phyloP scores from a whole-genome alignment of 2,113 vertebrate genomes.

The Polyodon spathula region DNA sequence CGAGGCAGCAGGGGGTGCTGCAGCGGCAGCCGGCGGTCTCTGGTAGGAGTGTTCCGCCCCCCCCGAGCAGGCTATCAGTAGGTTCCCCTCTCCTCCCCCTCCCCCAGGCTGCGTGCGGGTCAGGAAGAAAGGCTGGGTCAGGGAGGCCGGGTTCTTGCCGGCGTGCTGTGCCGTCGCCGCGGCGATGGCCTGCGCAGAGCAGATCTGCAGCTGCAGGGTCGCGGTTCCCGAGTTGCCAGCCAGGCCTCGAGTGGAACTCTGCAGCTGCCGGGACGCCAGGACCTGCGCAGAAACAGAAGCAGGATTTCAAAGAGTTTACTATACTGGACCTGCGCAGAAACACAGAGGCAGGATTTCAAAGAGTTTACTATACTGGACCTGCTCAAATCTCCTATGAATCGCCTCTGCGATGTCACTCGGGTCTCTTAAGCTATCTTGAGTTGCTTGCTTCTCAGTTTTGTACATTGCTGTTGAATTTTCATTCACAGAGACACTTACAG shows the following conservation, averaged over 20 bases:
- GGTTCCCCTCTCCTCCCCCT: no score
- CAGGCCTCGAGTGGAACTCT: constrained; percentile 13
- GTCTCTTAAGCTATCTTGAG: no score
- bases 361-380: no score
- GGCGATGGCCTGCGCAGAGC: constrained; percentile 56
- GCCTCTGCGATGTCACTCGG: no score
- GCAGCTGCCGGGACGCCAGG: constrained; percentile 19
- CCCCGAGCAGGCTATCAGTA: neutral
- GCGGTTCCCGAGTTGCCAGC: constrained; percentile 47
- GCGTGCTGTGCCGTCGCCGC: constrained; percentile 31
- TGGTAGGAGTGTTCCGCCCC: neutral
- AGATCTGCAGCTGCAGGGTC: constrained; percentile 64
- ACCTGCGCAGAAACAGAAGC: constrained; percentile 6
- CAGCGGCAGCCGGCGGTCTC: constrained; percentile 32
- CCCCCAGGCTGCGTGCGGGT: no score
- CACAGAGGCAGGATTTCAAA: neutral
- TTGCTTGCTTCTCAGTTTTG: no score
- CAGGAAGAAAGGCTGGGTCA: neutral
- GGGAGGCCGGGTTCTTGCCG: constrained; percentile 29
- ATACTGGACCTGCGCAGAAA: no score
- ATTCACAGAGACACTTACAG: no score
- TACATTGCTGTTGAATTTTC: no score
- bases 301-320: no score
- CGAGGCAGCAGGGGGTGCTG: constrained; percentile 36
- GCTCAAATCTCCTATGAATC: no score